Base-by-base conservation (phyloP, 2,113 vertebrate species). In the Nothoprocta pentlandii region DNA sequence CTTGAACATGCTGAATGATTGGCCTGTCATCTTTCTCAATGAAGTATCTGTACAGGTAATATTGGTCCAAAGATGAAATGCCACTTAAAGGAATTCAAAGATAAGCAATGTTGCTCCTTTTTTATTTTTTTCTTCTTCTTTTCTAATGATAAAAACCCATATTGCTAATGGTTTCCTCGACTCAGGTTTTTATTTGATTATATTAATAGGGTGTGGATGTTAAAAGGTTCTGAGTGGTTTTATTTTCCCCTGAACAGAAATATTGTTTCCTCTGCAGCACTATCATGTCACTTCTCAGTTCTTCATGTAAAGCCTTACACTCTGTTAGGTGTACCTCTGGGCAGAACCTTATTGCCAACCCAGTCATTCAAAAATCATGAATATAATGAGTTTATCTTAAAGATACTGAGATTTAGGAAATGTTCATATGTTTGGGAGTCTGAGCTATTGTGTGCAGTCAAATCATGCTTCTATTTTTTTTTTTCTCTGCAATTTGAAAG, bases 371-470 rank as follows among this genome's bases (percentile, higher is more conserved):
- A 86, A 53, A 81, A 47, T 19, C 5, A 28, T n/a, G 44, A 89
- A 68, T 44, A 47, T 68, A 30, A 51, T 0, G 0, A 71, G 2
- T 42, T 89, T 80, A 19, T 44, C 28, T 73, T n/a, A 3, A 76
- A 92, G 75, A 47, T 51, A 32, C 2, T 41, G 12, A 6, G 67
- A 39, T 79, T 90, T 67, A 5, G 25, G 7, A 51, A 80, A 28
- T 5, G 14, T 8, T 20, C 46, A 42, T 49, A 56, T 11, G 51
- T 3, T 42, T 32, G 7, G 17, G 16, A 14, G 2, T 10, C 34
- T 39, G 10, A 7, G 0, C 5, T 42, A 32, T 41, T 41, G 3
- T 3, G 2, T 53, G 25, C 25, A 54, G 17, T 36, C 4, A 77
- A 77, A 77, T 66, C 3, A 54, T 3, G 1, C 7, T 54, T 75